Conservation (phyloP, 2,888 invertebrate species). For the Ormyrus nitidulus region DNA sequence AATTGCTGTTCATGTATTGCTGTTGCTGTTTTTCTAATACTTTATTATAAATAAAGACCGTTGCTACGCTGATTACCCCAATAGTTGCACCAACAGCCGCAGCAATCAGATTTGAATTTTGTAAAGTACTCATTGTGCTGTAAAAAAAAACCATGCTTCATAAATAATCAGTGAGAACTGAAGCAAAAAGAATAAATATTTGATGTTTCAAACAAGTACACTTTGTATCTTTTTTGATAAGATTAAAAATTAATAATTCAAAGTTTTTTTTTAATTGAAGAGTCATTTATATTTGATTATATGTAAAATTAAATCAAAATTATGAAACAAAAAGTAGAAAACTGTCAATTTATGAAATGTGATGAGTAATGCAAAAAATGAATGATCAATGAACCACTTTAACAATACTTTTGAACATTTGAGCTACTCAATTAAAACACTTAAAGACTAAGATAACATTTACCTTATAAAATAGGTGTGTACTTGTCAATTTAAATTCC, state of each 20-base stretch:
- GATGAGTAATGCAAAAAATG: too few species aligned
- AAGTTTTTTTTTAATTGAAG: not conserved
- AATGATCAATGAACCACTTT: too few species aligned
- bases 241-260: not conserved
- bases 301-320: not conserved
- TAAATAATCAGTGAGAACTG: not conserved
- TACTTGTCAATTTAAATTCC: too few species aligned
- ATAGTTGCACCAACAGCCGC: slow-evolving; percentile 70
- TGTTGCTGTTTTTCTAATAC: slow-evolving; percentile 64
- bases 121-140: slow-evolving; percentile 66
- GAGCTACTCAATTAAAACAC: too few species aligned
- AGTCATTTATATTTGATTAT: not conserved
- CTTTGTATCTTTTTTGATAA: too few species aligned
- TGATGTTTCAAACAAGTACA: not conserved
- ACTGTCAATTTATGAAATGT: not conserved
- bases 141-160: slow-evolving; percentile 22
- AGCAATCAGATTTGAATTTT: slow-evolving; percentile 66
- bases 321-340: not conserved
- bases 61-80: slow-evolving; percentile 69
- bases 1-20: slow-evolving; percentile 61
- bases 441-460: too few species aligned
- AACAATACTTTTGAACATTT: too few species aligned
- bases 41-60: slow-evolving; percentile 69
- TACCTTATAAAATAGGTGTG: too few species aligned
- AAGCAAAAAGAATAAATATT: not conserved